Conservation (phyloP, 2,888 invertebrate species). For the Catocala sponsa region DNA sequence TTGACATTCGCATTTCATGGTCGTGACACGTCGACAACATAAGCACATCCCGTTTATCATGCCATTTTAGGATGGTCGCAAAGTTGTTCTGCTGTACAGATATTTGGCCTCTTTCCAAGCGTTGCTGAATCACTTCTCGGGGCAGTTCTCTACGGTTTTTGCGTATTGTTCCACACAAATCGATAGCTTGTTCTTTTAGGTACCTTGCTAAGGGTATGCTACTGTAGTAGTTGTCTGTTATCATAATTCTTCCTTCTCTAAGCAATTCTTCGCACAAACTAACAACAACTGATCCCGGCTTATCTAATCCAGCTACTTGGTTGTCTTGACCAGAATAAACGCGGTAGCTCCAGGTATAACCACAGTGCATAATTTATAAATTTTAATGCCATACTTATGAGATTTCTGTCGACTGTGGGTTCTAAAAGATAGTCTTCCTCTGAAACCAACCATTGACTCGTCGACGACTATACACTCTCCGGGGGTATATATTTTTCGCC, state of each 20-base stretch:
- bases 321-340: slow-evolving; percentile 28
- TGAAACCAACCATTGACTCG: no score
- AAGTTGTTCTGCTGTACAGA: slow-evolving; percentile 6
- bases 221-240: slow-evolving; percentile 8
- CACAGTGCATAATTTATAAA: slow-evolving; percentile 18
- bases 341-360: slow-evolving; percentile 20
- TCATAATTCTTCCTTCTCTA: slow-evolving; percentile 12
- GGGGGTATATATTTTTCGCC: no score
- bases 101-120: slow-evolving; percentile 23
- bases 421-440: slow-evolving; percentile 26
- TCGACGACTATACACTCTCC: no score
- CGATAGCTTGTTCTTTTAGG: no score
- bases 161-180: slow-evolving; percentile 26
- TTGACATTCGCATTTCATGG: slow-evolving; percentile 15
- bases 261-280: slow-evolving; percentile 5
- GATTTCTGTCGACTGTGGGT: slow-evolving; percentile 38
- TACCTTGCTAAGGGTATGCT: no score
- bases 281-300: not conserved
- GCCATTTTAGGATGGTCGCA: slow-evolving; percentile 32
- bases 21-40: slow-evolving; percentile 30
- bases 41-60: slow-evolving; percentile 25
- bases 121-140: slow-evolving; percentile 26
- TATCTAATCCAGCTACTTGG: slow-evolving; percentile 12
- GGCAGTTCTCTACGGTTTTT: slow-evolving; percentile 36
- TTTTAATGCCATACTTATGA: slow-evolving; percentile 26